Base-by-base conservation (phyloP, 2,888 invertebrate genomes). In the Volucella bombylans region DNA sequence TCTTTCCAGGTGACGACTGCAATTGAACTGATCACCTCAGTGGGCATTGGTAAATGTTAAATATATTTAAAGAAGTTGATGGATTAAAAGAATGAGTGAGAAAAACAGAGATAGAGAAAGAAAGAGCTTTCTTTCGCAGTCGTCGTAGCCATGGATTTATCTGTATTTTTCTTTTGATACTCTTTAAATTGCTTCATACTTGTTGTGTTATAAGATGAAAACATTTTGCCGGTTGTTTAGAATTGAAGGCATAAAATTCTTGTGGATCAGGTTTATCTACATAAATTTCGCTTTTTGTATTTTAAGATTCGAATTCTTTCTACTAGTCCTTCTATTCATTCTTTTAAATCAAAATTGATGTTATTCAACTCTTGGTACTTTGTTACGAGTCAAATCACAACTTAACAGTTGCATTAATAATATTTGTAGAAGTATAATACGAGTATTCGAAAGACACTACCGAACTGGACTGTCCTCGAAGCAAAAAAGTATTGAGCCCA, bases 41-140 rank as follows among this genome's bases (percentile, higher is more conserved):
- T 77, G 85, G 85, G 41, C 62, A 31, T 49, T 67, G 72, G 81
- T 77, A 72, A 81, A 77, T 77, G 81, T 85, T 85, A 81, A 85
- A 81, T 81, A 77, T 59, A 74, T 14, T 72, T 49, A 77, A 81
- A 85, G 76, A 85, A 80, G 69, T 77, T 47, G 47, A 62, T 77
- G 64, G n/a, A n/a, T n/a, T n/a, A 55, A 47, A 57, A 57, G 45
- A 31, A 49, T n/a, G 23, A 10, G 8, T 31, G 2, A 23, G 18
- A 10, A 23, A 50, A 14, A 59, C 8, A 47, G 45, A 41, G 54
- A 83, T 73, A 71, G 57, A 64, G 55, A 68, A 41, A 73, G 73
- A 68, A 59, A 85, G 83, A 83, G 83, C 83, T 83, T 79, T 83
- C 82, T 72, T 82, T 67, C 15, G 18, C 54, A 54, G 15, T 49